A percentile compares a stretch with the other conserved stretches of the same genome.
Evolutionary conservation across 2,797 vertebrate genomes (phyloP).

Genomic region (Garrulus glandarius): DNA sequence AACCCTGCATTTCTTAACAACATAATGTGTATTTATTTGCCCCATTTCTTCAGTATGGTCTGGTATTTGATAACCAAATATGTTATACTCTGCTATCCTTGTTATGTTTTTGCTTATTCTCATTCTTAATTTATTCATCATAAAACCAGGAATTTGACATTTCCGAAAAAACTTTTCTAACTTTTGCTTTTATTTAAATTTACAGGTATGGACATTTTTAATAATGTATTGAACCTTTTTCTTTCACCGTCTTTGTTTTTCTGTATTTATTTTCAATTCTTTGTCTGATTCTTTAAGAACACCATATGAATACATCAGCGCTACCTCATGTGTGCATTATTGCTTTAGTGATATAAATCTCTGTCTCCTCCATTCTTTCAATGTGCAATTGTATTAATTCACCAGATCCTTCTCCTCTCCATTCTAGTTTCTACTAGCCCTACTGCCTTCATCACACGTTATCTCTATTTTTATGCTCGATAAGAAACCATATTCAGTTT

Average conservation of each 20-base stretch:
- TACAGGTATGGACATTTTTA: neutral
- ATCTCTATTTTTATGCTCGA: neutral
- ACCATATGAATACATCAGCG: neutral
- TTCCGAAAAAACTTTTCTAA: neutral
- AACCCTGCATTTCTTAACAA: neutral
- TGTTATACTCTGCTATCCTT: neutral
- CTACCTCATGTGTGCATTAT: neutral
- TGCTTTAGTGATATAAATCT: neutral
- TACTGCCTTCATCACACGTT: neutral
- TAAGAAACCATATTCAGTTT: neutral
- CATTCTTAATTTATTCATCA: neutral
- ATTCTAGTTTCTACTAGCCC: neutral
- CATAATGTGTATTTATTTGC: neutral
- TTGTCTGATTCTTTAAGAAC: neutral
- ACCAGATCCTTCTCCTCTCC: neutral
- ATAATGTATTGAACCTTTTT: neutral
- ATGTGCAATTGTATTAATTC: neutral
- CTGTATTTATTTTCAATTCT: conserved; percentile 2
- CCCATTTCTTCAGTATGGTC: neutral
- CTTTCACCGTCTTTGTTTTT: neutral
- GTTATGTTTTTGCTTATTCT: neutral
- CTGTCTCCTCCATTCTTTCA: neutral
- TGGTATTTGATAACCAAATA: neutral
- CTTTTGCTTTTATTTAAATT: neutral
- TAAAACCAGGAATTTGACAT: neutral